Percentiles rank a stretch among this genome's conserved stretches.
Evolutionary conservation across 2,797 vertebrate genomes (phyloP).

Genomic region (Rousettus madagascariensis): DNA sequence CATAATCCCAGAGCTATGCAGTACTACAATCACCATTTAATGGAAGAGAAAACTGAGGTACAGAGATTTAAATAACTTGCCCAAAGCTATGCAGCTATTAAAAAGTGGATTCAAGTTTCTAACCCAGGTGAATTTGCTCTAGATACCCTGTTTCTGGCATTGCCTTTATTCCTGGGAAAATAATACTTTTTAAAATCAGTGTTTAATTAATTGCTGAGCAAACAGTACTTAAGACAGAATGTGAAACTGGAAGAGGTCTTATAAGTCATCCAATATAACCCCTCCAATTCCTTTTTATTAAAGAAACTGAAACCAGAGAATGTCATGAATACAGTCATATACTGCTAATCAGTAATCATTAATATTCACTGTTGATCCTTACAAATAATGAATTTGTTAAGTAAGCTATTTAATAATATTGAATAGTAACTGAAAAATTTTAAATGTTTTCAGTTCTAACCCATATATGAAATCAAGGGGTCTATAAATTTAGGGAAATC

Average conservation of each 20-base stretch:
- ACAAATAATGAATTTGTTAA: neutral
- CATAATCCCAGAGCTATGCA: neutral
- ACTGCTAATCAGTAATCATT: neutral
- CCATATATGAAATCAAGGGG: neutral
- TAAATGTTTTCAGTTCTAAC: neutral
- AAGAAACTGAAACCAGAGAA: slow-evolving; percentile 27
- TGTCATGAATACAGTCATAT: neutral
- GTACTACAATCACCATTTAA: neutral
- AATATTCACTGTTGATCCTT: neutral
- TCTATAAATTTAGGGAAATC: neutral
- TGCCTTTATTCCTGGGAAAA: slow-evolving; percentile 26
- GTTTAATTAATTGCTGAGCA: slow-evolving; percentile 14
- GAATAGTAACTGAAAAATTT: neutral
- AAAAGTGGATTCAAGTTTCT: neutral
- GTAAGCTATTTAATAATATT: neutral
- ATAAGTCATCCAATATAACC: neutral
- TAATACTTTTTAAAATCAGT: neutral
- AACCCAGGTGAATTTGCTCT: neutral
- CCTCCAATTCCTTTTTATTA: neutral
- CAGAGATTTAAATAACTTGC: neutral
- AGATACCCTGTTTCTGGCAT: neutral
- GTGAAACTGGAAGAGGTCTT: slow-evolving; percentile 30
- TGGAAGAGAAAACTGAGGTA: neutral
- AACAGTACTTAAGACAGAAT: slow-evolving; percentile 13
- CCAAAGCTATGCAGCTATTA: neutral